Conservation (phyloP, 2,888 invertebrate species). For the Erebia epiphron region DNA sequence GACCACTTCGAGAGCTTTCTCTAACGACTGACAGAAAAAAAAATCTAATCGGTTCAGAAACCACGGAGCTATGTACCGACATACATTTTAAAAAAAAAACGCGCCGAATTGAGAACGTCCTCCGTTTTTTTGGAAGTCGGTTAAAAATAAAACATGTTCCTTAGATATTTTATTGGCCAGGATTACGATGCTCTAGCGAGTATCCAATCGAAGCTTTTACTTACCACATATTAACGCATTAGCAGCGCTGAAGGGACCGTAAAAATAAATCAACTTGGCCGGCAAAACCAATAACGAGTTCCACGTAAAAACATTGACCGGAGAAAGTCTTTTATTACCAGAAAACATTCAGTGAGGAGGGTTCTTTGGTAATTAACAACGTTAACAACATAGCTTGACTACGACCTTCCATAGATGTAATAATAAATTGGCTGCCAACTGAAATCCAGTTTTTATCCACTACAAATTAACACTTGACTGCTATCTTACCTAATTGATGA, state of each 20-base stretch:
- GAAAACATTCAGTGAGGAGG: constrained; percentile 11
- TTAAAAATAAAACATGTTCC: constrained; percentile 12
- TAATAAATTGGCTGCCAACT: too few species aligned
- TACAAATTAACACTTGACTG: too few species aligned
- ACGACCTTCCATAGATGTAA: background rate
- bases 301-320: constrained; percentile 30
- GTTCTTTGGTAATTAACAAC: constrained; percentile 10
- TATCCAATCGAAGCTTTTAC: constrained; percentile 11
- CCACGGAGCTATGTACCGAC: too few species aligned
- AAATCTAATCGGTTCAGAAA: too few species aligned
- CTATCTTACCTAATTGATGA: too few species aligned
- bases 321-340: constrained; percentile 21
- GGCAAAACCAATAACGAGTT: constrained; percentile 36
- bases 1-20: too few species aligned
- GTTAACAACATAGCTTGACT: background rate
- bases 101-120: too few species aligned
- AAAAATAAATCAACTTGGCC: constrained; percentile 33
- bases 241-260: background rate
- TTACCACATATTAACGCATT: constrained; percentile 22
- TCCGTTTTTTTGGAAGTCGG: too few species aligned
- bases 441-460: too few species aligned
- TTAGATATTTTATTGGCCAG: constrained; percentile 4
- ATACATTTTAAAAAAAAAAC: too few species aligned
- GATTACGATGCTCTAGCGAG: constrained; percentile 5
- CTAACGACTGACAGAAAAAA: too few species aligned